These are phyloP conservation scores for Muscicapa comitata DNA, from an alignment of 2,797 vertebrate species.

Conservation along the genomic window DNA sequence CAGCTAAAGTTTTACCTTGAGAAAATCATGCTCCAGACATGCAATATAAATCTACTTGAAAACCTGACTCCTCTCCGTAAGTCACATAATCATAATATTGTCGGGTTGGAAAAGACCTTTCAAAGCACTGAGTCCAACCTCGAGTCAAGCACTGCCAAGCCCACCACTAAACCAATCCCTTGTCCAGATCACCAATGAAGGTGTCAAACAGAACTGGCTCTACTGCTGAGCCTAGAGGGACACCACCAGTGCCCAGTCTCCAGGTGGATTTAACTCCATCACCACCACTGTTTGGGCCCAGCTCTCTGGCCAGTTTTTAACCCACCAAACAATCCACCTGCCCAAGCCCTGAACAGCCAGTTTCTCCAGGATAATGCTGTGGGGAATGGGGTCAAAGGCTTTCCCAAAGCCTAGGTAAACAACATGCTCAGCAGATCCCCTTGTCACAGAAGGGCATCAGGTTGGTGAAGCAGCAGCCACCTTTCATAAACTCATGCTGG, in stretches of 20 bases:
- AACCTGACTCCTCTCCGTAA: not conserved
- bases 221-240: not conserved
- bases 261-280: not conserved
- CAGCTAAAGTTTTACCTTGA: not conserved
- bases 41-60: not conserved
- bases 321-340: not conserved
- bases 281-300: not conserved
- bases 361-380: not conserved
- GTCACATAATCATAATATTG: not conserved
- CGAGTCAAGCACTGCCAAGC: not conserved
- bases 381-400: not conserved
- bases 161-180: not conserved
- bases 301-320: not conserved
- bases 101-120: not conserved
- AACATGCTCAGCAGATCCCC: not conserved
- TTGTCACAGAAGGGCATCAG: not conserved
- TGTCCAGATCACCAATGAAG: not conserved
- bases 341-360: not conserved
- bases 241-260: no score
- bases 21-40: not conserved
- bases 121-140: not conserved
- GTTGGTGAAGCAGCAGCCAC: not conserved
- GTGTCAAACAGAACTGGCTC: not conserved
- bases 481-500: not conserved
- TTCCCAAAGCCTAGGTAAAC: not conserved